A percentile compares a stretch with the other conserved stretches of the same genome.
Conservation (phyloP, 2,888 invertebrate species). For the Bursaphelenchus okinawaensis region DNA sequence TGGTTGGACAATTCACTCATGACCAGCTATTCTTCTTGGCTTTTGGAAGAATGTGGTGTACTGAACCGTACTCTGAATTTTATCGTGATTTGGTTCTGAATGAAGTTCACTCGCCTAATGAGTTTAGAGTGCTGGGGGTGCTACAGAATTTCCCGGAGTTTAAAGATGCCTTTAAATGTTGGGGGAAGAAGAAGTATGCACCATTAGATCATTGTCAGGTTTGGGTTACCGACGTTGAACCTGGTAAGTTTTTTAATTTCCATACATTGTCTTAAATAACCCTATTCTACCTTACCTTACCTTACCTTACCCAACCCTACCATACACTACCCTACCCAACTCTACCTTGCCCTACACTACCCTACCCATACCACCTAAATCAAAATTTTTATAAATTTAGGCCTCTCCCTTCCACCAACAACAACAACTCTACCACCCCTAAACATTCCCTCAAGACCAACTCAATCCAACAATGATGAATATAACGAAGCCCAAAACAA, state of each 20-base stretch:
- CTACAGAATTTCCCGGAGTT: conserved; percentile 52
- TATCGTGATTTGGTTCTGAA: conserved; percentile 28
- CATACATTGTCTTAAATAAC: neutral
- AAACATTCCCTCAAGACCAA: neutral
- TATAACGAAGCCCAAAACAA: neutral
- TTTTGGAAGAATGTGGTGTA: conserved; percentile 46
- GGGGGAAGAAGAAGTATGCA: conserved; percentile 33
- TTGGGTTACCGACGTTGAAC: conserved; percentile 29
- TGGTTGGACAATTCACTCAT: conserved; percentile 51
- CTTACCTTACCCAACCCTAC: too few species aligned
- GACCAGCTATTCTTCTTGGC: conserved; percentile 52
- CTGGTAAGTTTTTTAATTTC: neutral
- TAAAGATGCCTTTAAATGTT: conserved; percentile 51
- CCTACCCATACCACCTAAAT: too few species aligned
- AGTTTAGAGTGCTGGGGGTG: conserved; percentile 38
- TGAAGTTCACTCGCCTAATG: conserved; percentile 46
- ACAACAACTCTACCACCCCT: neutral
- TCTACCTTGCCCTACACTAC: too few species aligned
- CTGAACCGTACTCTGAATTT: conserved; percentile 10
- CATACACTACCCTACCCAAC: too few species aligned
- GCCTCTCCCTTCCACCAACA: neutral
- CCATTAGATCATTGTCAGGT: conserved; percentile 45
- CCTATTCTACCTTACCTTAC: too few species aligned
- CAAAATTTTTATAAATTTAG: too few species aligned
- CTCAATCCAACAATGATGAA: neutral